A percentile compares a stretch with the other conserved stretches of the same genome.
These are phyloP conservation scores for Egretta garzetta DNA, from an alignment of 2,113 vertebrate genomes.

Conservation along the genomic window DNA sequence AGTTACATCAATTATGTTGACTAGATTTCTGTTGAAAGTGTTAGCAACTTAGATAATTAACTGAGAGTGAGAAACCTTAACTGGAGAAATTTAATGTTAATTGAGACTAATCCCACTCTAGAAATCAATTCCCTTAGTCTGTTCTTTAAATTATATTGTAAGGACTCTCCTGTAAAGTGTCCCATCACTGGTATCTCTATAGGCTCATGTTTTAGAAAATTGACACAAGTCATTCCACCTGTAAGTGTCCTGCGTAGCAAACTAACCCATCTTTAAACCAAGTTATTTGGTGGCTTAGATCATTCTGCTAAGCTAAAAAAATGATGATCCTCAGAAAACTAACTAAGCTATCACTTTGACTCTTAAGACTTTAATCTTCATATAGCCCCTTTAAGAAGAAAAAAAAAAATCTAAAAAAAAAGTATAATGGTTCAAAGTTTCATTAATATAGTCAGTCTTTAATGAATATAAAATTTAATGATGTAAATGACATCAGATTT, in stretches of 20 bases:
- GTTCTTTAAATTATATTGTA: neutral
- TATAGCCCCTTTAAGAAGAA: neutral
- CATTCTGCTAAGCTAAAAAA: neutral
- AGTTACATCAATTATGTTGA: neutral
- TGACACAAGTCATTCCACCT: neutral
- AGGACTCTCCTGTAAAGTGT: neutral
- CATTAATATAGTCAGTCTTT: neutral
- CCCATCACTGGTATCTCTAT: neutral
- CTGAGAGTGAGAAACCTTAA: neutral
- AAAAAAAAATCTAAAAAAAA: neutral
- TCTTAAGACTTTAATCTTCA: neutral
- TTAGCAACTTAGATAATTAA: neutral
- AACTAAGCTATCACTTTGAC: neutral
- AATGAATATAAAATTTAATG: neutral
- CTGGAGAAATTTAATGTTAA: neutral
- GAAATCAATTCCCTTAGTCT: neutral
- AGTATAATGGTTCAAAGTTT: neutral
- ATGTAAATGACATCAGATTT: neutral
- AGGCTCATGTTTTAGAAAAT: neutral
- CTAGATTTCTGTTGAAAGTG: neutral
- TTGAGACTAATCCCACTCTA: neutral
- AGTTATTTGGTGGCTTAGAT: neutral
- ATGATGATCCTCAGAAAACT: neutral
- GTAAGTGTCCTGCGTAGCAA: neutral
- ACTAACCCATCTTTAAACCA: neutral